A percentile compares a stretch with the other conserved stretches of the same genome.
Conservation (phyloP, 2,113 vertebrate genomes). For the Origma solitaria region DNA sequence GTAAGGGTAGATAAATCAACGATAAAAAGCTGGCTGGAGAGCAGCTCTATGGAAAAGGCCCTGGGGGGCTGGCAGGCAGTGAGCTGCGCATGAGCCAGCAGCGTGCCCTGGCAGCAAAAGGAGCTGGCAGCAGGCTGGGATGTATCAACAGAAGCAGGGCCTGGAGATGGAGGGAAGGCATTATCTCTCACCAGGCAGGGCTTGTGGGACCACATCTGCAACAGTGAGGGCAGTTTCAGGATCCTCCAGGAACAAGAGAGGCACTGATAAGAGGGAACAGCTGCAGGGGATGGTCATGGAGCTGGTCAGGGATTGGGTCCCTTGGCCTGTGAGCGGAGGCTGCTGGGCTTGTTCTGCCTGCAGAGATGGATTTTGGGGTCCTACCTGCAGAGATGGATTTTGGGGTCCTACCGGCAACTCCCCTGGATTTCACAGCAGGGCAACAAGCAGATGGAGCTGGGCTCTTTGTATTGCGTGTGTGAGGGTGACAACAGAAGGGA, state of each 20-base stretch:
- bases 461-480: background rate
- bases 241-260: background rate
- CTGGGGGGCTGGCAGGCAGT: background rate
- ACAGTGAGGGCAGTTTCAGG: background rate
- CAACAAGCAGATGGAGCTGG: background rate
- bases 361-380: background rate
- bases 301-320: background rate
- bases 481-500: background rate
- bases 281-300: background rate
- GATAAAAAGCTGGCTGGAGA: background rate
- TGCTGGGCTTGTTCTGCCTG: background rate
- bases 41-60: conserved; percentile 4
- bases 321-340: background rate
- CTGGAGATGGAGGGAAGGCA: background rate
- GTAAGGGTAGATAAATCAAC: background rate
- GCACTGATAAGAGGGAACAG: background rate
- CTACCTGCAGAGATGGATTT: background rate
- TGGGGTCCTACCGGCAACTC: background rate
- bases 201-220: background rate
- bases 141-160: background rate
- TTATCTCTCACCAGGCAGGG: background rate
- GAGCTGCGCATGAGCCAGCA: background rate
- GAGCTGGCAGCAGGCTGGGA: background rate
- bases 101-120: background rate
- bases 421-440: background rate